phyloP scores from a whole-genome alignment of 2,888 invertebrate genomes.

The Tinea pellionella region DNA sequence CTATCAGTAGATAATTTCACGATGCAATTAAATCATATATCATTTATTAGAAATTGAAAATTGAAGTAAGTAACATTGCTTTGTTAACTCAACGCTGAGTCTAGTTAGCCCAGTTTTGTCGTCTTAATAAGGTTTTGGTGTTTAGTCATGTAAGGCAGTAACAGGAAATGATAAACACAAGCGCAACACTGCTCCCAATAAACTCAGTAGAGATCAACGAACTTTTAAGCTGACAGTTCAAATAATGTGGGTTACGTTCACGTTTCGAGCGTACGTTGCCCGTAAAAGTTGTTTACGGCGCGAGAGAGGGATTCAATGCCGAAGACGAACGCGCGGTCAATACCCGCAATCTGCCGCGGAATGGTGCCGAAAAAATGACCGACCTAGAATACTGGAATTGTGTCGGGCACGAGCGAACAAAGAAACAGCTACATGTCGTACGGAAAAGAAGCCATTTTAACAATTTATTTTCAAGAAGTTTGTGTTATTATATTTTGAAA shows the following conservation, averaged over 20 bases:
- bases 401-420: constrained; percentile 56
- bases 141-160: constrained; percentile 18
- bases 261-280: constrained; percentile 63
- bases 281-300: constrained; percentile 64
- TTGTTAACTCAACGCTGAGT: no score
- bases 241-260: constrained; percentile 69
- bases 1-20: no score
- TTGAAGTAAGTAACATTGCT: no score
- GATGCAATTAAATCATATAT: no score
- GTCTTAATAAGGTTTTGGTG: neutral
- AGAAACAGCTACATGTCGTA: constrained; percentile 25
- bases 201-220: constrained; percentile 60
- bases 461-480: neutral
- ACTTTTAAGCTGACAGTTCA: constrained; percentile 65
- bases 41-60: no score
- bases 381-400: constrained; percentile 52
- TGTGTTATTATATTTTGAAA: no score
- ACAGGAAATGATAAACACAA: constrained; percentile 51
- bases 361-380: constrained; percentile 63
- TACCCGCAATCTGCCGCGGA: constrained; percentile 43
- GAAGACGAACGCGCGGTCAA: constrained; percentile 32
- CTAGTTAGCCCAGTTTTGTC: no score
- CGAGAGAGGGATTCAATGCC: constrained; percentile 16
- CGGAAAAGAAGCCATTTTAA: neutral
- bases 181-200: constrained; percentile 51